Evolutionary conservation across 2,797 vertebrate genomes (phyloP), one percentile per base, ranked within the genome.

Genomic region (Rhynchonycteris naso): DNA sequence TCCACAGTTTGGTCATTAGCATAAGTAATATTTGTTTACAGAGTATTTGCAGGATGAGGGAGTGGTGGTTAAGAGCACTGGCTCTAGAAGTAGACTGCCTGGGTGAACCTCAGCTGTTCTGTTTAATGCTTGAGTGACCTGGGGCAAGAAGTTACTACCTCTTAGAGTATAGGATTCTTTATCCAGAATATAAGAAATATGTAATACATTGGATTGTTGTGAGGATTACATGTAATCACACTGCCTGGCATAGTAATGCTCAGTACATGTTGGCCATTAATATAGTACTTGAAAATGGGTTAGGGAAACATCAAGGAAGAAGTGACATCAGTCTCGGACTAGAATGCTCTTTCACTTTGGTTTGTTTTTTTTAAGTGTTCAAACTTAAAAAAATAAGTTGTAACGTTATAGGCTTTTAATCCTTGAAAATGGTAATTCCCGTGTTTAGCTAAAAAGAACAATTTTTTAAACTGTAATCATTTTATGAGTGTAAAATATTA

Each of bases 321-420:
- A 30, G 16, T 68, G 47, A 43, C 18, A 63, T 69, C 74, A 78
- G 1, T 21, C 38, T 52, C 69, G 58, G 75, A n/a, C n/a, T 85
- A 63, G 58, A 94, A 58, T 93, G 74, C 33, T 58, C 50, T 79
- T 69, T 87, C 58, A 75, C 92, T 91, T 96, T 74, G 5, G 22
- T 87, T 93, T 63, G 78, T 72, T 61, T 84, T 95, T 95, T 83
- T n/a, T 21, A 85, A 86, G 22, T 80, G 93, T 91, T 96, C 30
- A 13, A 85, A 76, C 30, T 81, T 28, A 87, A 96, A 94, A 88
- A 95, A 93, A 33, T 21, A 72, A 93, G 16, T 56, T 47, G 19
- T 58, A 28, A 75, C n/a, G 90, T 78, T 81, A 56, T 84, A 93
- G 71, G 79, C 66, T 81, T 86, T 84, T 80, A 74, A 56, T 94